Base-by-base conservation (phyloP, 37 sponge, comb jelly and placozoan species). In the Corticium candelabrum region DNA sequence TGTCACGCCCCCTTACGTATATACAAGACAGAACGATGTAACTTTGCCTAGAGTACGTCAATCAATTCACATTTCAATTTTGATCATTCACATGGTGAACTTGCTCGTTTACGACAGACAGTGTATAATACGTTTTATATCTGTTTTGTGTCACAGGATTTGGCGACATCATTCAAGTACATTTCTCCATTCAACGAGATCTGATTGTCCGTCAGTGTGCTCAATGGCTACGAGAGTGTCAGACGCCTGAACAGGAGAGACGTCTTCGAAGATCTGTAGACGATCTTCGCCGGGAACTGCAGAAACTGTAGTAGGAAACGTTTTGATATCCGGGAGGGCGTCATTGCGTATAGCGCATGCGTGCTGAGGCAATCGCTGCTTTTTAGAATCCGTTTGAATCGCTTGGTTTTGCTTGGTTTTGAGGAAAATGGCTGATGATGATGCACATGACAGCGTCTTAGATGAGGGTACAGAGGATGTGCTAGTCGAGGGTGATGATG, bases 151-250 rank as follows among this genome's bases (percentile, higher is more conserved):
- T 27, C 50, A 11, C 71, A 92, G 93, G 89, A 2, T 92, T 88
- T 81, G 82, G 83, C 36, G 93, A 92, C 68, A 67, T 81, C 1
- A 83, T 90, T 4, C 68, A 68, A 36, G 86, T 87, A 0, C 95
- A 94, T 69, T 94, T 94, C 69, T 36, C 85, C 38, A 43, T 90
- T 33, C 85, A 86, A 74, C 56, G 82, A 4, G 83, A 85, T 29
- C 76, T 75, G 50, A 76, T 94, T 1, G 68, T 94, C 41, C 40
- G 81, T 67, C 91, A 90, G 84, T 86, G 86, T 32, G 83, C 84
- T 0, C 39, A 86, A 32, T 94, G 95, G 95, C 85, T 94, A 34
- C 76, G 70, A 0, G 69, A 88, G 15, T 80, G 83, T 21, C 77
- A 85, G 40, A 78, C 85, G 15, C 74, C 86, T 7, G 83, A 88